phyloP scores from a whole-genome alignment of 1,140 invertebrate genomes.

The Yoshiicerus persimilis region DNA sequence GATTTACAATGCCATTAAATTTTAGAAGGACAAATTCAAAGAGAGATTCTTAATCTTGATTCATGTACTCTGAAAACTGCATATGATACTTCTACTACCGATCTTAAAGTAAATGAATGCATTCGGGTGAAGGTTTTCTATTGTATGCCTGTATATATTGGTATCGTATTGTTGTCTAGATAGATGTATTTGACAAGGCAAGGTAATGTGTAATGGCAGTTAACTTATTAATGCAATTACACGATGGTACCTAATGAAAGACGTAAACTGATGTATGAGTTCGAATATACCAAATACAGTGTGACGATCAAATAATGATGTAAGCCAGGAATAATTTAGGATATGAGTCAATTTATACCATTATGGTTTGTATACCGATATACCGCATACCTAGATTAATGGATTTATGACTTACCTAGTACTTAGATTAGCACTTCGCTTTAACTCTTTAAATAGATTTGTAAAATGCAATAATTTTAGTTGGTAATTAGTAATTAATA shows the following conservation, averaged over 20 bases:
- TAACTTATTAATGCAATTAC: background rate
- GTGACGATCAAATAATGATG: background rate
- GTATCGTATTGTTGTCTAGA: background rate
- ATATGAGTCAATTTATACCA: too few species aligned
- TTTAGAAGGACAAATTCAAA: background rate
- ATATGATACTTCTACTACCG: background rate
- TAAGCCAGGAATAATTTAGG: background rate
- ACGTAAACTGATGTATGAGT: background rate
- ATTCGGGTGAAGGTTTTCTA: background rate
- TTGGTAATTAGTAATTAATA: too few species aligned
- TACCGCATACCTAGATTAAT: too few species aligned
- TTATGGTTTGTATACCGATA: too few species aligned
- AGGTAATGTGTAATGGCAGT: background rate
- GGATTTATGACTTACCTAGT: too few species aligned
- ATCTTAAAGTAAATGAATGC: background rate
- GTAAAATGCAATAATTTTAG: too few species aligned
- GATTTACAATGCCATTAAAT: too few species aligned
- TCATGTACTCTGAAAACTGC: background rate
- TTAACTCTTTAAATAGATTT: too few species aligned
- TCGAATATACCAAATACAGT: background rate
- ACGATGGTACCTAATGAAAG: background rate
- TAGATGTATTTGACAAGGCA: background rate
- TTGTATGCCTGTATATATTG: background rate
- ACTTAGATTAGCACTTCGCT: too few species aligned
- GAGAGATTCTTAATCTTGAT: too few species aligned